These are phyloP conservation scores for Acinonyx jubatus DNA, from an alignment of 2,113 vertebrate species.

Conservation along the genomic window DNA sequence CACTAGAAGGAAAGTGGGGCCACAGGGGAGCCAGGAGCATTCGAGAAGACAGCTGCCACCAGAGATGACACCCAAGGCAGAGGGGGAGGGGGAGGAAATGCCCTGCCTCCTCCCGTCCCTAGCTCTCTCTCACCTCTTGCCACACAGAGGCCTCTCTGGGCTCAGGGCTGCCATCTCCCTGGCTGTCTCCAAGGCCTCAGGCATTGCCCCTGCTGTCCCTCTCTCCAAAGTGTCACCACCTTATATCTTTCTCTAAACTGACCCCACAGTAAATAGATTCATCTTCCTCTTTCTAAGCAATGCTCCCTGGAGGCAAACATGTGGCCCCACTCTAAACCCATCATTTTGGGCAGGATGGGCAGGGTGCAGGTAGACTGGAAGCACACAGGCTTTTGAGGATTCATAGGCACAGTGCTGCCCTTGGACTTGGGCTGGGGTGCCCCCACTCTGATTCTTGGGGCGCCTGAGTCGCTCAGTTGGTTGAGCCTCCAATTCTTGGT, in stretches of 20 bases:
- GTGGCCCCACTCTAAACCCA: fast-evolving
- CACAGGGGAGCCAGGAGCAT: background rate
- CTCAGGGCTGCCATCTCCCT: background rate
- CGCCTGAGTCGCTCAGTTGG: too few relatives aligned
- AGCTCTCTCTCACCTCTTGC: background rate
- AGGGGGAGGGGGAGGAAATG: background rate
- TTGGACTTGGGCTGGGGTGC: background rate
- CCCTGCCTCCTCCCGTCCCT: background rate
- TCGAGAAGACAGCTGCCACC: background rate
- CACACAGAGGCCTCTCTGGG: background rate
- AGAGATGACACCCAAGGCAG: background rate
- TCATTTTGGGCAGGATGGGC: fast-evolving
- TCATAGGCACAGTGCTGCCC: background rate
- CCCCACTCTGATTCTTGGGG: background rate
- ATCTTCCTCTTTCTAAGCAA: background rate
- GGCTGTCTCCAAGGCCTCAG: too few relatives aligned
- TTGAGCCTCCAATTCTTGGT: too few relatives aligned
- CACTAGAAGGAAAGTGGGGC: background rate
- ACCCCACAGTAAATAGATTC: background rate
- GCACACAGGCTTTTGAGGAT: background rate
- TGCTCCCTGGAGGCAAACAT: background rate
- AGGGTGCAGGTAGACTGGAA: background rate
- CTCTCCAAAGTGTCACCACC: background rate
- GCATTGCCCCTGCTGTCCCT: background rate
- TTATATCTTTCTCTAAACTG: background rate